phyloP scores from a whole-genome alignment of 2,888 invertebrate genomes.

The Rotaria sp. region DNA sequence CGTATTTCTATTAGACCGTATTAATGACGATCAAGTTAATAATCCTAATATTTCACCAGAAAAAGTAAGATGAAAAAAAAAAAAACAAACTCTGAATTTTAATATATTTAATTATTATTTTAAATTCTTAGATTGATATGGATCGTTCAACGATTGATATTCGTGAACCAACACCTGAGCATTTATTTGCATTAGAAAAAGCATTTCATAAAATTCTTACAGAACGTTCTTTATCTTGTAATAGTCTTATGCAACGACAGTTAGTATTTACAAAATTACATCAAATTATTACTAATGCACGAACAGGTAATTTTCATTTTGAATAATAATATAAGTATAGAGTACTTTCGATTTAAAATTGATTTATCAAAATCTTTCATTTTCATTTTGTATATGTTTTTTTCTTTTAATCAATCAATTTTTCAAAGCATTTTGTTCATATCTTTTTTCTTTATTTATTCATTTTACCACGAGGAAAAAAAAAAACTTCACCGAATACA shows the following conservation, averaged over 20 bases:
- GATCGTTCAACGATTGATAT: neutral
- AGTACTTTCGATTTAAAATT: too few species aligned
- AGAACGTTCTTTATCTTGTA: neutral
- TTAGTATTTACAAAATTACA: neutral
- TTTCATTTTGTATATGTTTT: too few species aligned
- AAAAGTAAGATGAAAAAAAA: neutral
- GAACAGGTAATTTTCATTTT: neutral
- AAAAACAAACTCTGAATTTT: neutral
- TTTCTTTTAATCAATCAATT: too few species aligned
- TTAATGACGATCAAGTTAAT: neutral
- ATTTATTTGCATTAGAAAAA: slow-evolving; percentile 1
- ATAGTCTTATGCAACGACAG: neutral
- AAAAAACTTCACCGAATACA: neutral
- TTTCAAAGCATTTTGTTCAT: neutral
- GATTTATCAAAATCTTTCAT: too few species aligned
- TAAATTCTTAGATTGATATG: neutral
- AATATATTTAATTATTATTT: neutral
- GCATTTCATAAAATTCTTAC: neutral
- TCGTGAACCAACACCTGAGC: neutral
- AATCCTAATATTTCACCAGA: neutral
- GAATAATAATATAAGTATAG: neutral
- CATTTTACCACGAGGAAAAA: neutral
- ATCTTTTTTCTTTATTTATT: neutral
- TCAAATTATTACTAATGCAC: neutral
- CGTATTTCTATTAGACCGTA: neutral